phyloP scores from a whole-genome alignment of 1,140 invertebrate genomes.

The Goniozus legneri region DNA sequence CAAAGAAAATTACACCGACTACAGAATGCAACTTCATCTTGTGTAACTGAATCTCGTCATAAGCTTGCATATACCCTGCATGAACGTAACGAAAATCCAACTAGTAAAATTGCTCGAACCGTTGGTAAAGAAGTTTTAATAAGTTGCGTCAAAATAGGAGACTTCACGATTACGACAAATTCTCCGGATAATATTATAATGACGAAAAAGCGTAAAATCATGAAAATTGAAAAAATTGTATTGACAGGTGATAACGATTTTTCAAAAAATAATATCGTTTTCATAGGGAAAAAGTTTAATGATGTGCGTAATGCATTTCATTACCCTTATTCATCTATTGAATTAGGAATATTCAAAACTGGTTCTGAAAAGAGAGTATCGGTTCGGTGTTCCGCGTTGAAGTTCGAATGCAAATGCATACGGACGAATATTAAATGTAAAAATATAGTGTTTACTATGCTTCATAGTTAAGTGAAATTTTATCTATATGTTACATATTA shows the following conservation, averaged over 20 bases:
- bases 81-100: not conserved
- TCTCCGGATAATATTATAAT: not conserved
- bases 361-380: too few relatives aligned
- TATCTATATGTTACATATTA: too few relatives aligned
- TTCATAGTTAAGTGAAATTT: too few relatives aligned
- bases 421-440: too few relatives aligned
- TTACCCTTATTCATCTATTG: too few relatives aligned
- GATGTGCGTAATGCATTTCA: not conserved
- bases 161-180: not conserved
- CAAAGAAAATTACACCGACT: not conserved
- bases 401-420: too few relatives aligned
- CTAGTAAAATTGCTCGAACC: not conserved
- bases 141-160: not conserved
- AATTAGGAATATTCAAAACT: too few relatives aligned
- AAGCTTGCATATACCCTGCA: not conserved
- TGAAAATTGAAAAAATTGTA: not conserved
- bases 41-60: not conserved
- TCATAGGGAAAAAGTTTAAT: not conserved
- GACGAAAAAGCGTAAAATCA: not conserved
- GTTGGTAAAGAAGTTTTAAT: not conserved
- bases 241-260: not conserved
- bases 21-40: not conserved
- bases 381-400: too few relatives aligned
- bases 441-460: too few relatives aligned
- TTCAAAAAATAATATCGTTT: not conserved